Conservation (phyloP, 2,797 vertebrate genomes). For the Macrochelys suwanniensis region DNA sequence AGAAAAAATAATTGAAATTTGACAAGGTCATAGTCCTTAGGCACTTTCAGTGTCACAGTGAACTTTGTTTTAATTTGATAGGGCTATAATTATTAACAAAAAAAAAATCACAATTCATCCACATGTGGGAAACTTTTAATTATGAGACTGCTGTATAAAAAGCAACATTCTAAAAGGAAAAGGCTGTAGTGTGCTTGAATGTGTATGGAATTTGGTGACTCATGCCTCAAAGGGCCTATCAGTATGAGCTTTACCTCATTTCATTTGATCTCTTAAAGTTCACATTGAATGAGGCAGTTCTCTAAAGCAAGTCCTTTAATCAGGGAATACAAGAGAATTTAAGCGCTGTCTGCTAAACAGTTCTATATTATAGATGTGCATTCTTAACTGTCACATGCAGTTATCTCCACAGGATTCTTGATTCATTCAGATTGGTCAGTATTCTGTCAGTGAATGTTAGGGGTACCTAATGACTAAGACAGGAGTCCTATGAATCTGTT, state of each 20-base stretch:
- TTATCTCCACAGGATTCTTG: not conserved
- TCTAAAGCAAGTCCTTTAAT: not conserved
- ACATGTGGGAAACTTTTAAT: not conserved
- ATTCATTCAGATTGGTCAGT: not conserved
- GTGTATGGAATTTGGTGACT: not conserved
- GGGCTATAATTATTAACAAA: too few species aligned
- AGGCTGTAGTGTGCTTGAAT: not conserved
- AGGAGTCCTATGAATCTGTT: not conserved
- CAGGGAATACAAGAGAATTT: not conserved
- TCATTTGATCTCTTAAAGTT: not conserved
- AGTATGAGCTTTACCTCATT: not conserved
- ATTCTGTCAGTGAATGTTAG: not conserved
- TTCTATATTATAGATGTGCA: not conserved
- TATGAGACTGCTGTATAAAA: not conserved
- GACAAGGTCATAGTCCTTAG: not conserved
- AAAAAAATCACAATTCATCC: not conserved
- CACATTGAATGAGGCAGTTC: not conserved
- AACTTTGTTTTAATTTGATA: not conserved
- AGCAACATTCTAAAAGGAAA: not conserved
- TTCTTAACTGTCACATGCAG: rapidly evolving
- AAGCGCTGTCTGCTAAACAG: not conserved
- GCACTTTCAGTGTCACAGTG: not conserved
- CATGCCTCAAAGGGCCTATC: not conserved
- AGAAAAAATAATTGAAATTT: not conserved
- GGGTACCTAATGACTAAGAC: not conserved